Evolutionary conservation across 2,113 vertebrate species (phyloP), one percentile per base, ranked within the genome.

Genomic region (Chlorocebus sabaeus): DNA sequence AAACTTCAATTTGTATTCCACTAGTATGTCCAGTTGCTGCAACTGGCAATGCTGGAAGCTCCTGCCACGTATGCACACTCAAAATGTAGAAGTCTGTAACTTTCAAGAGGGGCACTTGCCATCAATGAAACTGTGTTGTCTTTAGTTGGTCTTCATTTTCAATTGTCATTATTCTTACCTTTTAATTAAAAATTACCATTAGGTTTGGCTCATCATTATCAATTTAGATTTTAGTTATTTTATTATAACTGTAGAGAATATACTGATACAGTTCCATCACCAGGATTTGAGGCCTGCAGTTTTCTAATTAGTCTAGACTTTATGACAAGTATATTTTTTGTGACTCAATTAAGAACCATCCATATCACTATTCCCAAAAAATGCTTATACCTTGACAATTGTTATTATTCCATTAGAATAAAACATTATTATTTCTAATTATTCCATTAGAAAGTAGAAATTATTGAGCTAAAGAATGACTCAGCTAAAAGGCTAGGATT

Each of bases 161-260:
- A 64, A 84, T 57, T 80, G 81, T 55, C 64, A 90, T 86, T 95
- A 93, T 75, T 97, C 45, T 96, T 96, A 70, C 11, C 81, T 93
- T 82, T 95, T 90, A 90, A 96, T 85, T 93, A 97, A 93, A 94
- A 94, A 82, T 88, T 50, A 79, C 12, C 61, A 45, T 83, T 92
- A 75, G 25, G n/a, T 64, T 90, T 76, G 76, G 22, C n/a, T 82
- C 20, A 70, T 70, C 50, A 48, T 55, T 57, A 92, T 40, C 48
- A 92, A 93, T 85, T 93, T 64, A 76, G 59, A 73, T 96, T 78
- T 86, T 64, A 80, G 40, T 72, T 93, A 48, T 80, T 67, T 82
- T 83, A 93, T 27, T 93, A 92, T 64, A 85, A 75, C 25, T 57
- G 4, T 38, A 95, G 40, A 76, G 38, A 61, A 67, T 73, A 8